Base-by-base conservation (phyloP, 2,113 vertebrate species). In the Megatriorchis doriae region DNA sequence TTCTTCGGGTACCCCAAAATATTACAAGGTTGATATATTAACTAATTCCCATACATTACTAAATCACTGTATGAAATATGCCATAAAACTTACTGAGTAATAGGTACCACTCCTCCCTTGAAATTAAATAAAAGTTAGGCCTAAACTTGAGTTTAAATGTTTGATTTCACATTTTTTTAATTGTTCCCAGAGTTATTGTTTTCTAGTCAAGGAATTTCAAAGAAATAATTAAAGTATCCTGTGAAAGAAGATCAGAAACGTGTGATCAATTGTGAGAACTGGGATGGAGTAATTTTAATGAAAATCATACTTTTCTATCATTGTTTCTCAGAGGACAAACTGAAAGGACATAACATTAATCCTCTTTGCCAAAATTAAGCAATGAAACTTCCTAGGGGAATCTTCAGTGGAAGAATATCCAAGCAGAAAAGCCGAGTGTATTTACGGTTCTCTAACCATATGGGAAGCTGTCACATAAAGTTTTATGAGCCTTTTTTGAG, bases 291-390 rank as follows among this genome's bases (percentile, higher is more conserved):
- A 43, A 70, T 50, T 96, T 73, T 42, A 90, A 88, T 96, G 3
- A 93, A 91, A 94, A 45, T 91, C 55, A 52, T 53, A 6, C 43
- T 36, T 77, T 38, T 71, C 32, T 83, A 27, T 78, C 4, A 34
- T 36, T 89, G 36, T 56, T 70, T 38, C 53, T 87, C 93, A 50
- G 45, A 90, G 40, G 88, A 91, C 86, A 85, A 84, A 92, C 81
- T 86, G 70, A 92, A 94, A 91, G 25, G 34, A 81, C 11, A 9
- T 62, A 84, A 79, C 88, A 91, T 42, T 45, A 93, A 95, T 45
- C 34, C 8, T 38, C 48, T 87, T 94, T 94, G 48, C 71, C 94
- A 96, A 92, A 88, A 96, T 82, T 86, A 89, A 77, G 62, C 56
- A 81, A 91, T 32, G 11, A 75, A 75, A n/a, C 36, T 80, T 96